Evolutionary conservation across 2,888 invertebrate genomes (phyloP).

Genomic region (Agrochola lychnidis): DNA sequence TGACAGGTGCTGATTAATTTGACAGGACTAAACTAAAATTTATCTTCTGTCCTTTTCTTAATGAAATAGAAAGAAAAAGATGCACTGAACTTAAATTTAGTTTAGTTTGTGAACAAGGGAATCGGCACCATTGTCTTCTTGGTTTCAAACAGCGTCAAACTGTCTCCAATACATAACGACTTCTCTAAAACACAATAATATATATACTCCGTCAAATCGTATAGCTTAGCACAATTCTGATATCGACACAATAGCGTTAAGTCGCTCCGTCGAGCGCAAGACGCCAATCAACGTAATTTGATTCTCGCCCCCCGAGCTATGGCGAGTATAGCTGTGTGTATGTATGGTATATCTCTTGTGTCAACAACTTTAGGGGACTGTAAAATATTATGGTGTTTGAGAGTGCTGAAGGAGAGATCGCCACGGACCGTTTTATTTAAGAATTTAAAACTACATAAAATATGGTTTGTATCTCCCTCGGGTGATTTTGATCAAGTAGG

Average conservation of each 20-base stretch:
- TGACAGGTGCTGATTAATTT: no score
- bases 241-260: slow-evolving; percentile 68
- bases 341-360: slow-evolving; percentile 34
- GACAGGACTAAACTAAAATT: no score
- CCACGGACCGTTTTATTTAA: neutral
- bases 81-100: no score
- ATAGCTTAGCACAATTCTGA: slow-evolving; percentile 39
- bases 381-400: slow-evolving; percentile 41
- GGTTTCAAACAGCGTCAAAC: neutral
- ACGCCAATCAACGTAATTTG: slow-evolving; percentile 69
- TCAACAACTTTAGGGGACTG: slow-evolving; percentile 48
- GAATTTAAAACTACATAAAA: no score
- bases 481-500: no score
- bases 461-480: no score
- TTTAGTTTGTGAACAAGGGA: no score
- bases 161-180: neutral
- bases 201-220: slow-evolving; percentile 34
- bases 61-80: no score
- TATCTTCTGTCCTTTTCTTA: no score
- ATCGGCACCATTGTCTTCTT: no score
- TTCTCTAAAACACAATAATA: slow-evolving; percentile 23
- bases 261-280: slow-evolving; percentile 74
- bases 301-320: slow-evolving; percentile 56
- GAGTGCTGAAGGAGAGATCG: neutral
- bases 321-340: slow-evolving; percentile 11